Base-by-base conservation (phyloP, 2,888 invertebrate genomes). In the Phengaris alcon region DNA sequence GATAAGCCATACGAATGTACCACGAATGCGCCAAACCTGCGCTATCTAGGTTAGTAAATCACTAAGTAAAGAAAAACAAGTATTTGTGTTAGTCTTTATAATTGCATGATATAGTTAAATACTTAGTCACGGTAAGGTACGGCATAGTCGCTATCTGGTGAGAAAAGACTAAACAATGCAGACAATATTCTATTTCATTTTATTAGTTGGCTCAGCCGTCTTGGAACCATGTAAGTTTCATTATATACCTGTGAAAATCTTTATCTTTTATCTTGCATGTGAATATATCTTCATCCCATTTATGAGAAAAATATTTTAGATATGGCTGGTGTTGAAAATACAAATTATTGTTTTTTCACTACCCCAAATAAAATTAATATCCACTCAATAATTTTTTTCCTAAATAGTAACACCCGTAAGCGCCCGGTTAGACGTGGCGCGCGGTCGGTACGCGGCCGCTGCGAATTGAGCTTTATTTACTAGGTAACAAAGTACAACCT, bases 1-100 rank as follows among this genome's bases (percentile, higher is more conserved):
- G 35, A 64, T 64, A 59, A 59, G 59, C 22, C 35, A 9, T 64
- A 35, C 9, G 22, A 1, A 1, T 10, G 22, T 64, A 10, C 10
- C n/a, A 57, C 59, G 15, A 57, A 22, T 10, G 59, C 59, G 22
- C n/a, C 57, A 44, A 64, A 64, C 64, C 64, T 64, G 64, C 64
- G 35, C 59, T 64, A 64, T 64, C 59, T 64, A 44, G 35, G 12
- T 13, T 44, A 64, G 22, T 22, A 59, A 59, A 59, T 22, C 59
- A 64, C 64, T 69, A n/a, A 48, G 69, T n/a, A 69, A 48, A 69
- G 69, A 7, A 69, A 69, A 48, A 48, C 69, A 46, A 69, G 46
- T 48, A 3, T 69, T 69, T 46, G 68, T 68, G 44, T n/a, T 68
- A 2, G 64, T 44, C 13, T 64, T 10, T 35, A 64, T 64, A 64